phyloP scores from a whole-genome alignment of 2,888 invertebrate species.

The Agriotes lineatus region DNA sequence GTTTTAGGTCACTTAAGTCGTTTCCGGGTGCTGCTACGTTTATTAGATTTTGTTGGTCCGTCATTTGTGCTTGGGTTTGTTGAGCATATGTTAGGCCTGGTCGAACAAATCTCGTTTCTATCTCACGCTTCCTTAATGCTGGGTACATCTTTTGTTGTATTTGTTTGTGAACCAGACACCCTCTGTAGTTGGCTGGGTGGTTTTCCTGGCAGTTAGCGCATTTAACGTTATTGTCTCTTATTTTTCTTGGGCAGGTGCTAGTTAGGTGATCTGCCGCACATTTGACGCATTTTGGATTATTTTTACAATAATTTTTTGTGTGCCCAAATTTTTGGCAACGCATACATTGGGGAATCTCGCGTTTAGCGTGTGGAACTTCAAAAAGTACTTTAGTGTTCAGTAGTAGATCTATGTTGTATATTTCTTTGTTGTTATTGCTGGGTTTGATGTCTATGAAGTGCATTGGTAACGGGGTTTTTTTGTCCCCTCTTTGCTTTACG shows the following conservation, averaged over 20 bases:
- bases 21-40: neutral
- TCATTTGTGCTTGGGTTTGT: neutral
- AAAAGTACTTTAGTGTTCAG: slow-evolving; percentile 5
- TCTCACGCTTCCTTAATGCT: slow-evolving; percentile 7
- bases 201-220: slow-evolving; percentile 31
- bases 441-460: slow-evolving; percentile 11
- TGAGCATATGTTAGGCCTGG: slow-evolving; percentile 10
- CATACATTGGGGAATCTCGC: slow-evolving; percentile 6
- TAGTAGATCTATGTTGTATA: slow-evolving; percentile 16
- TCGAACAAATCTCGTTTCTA: neutral
- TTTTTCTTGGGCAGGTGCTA: slow-evolving; percentile 3
- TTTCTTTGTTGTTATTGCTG: slow-evolving; percentile 12
- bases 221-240: slow-evolving; percentile 25
- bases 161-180: slow-evolving; percentile 35
- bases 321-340: too few species aligned
- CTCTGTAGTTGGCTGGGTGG: slow-evolving; percentile 41
- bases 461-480: slow-evolving; percentile 5
- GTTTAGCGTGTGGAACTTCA: slow-evolving; percentile 12
- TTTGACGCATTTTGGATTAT: neutral
- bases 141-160: too few species aligned
- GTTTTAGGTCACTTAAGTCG: slow-evolving; percentile 5
- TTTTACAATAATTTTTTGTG: too few species aligned
- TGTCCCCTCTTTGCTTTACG: slow-evolving; percentile 1
- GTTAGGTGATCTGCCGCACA: neutral
- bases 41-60: neutral